Evolutionary conservation across 2,888 invertebrate species (phyloP), one percentile per base, ranked within the genome.

Genomic region (Mesochorus sp.): DNA sequence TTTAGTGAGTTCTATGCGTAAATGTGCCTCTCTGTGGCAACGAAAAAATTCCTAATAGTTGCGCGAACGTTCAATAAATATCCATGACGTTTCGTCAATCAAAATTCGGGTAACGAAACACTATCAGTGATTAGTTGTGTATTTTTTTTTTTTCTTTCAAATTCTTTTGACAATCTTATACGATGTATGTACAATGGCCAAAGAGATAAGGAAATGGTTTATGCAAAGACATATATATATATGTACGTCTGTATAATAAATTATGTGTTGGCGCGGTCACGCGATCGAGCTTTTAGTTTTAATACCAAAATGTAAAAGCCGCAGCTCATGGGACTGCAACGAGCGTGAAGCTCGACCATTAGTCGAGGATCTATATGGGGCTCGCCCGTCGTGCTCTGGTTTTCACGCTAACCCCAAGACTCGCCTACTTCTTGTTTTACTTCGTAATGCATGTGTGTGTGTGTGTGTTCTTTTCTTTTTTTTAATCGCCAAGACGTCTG

Each of bases 271-370:
- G 55, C 5, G 42, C 39, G 28, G 70, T 74, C 74, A 78, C 78
- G 78, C 78, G 70, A 78, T 70, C 59, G 74, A 74, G 74, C 78
- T 74, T 74, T 74, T 49, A 70, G 64, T 78, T 74, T 78, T 78
- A 70, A 74, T 78, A 64, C 47, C 26, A 19, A 66, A 74, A 78
- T 59, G 62, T 57, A 70, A 68, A 57, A 78, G 51, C 37, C n/a
- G n/a, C n/a, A 34, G 49, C 59, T 51, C 55, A 47, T 49, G 61
- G 61, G 44, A 55, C 42, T 44, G 47, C 67, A 61, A 61, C 37
- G 49, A 68, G 77, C 73, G 77, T 68, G 77, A 77, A 77, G 77
- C 77, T 73, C 62, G 55, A 57, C 67, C 73, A 64, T 74, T 78
- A 49, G 57, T 19, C 37, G 31, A n/a, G n/a, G 42, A 21, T 55